Conservation (phyloP, 2,797 vertebrate species). For the Kryptopterus vitreolus region DNA sequence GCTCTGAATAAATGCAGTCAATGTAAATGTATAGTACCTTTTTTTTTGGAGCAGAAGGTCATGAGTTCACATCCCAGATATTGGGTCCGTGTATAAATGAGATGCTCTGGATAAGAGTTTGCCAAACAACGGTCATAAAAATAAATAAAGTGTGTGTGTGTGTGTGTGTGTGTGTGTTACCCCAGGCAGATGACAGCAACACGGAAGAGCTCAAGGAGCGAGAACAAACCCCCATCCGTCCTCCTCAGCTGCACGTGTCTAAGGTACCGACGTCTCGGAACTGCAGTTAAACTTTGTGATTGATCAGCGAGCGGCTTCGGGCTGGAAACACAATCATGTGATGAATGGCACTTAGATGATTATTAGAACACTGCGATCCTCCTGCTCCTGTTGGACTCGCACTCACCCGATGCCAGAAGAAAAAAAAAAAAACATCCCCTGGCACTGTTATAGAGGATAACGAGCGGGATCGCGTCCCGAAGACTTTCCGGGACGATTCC, state of each 20-base stretch:
- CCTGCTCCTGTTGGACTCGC: not conserved
- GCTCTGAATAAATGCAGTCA: no score
- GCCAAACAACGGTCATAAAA: no score
- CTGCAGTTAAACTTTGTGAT: not conserved
- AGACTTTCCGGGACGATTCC: conserved; percentile 42
- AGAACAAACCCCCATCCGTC: not conserved
- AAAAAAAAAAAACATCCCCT: no score
- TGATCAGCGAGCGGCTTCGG: not conserved
- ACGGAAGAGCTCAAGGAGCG: not conserved
- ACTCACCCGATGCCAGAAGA: not conserved
- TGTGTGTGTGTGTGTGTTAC: not conserved
- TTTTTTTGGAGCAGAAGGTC: no score
- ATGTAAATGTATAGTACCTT: no score
- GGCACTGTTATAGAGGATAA: not conserved
- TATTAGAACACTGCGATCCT: not conserved
- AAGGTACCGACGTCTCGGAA: conserved; percentile 54
- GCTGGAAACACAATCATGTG: not conserved
- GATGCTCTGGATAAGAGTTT: no score
- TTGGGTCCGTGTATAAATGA: no score
- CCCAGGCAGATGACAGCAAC: conserved; percentile 13
- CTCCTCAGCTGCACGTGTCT: conserved; percentile 44
- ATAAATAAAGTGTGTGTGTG: not conserved
- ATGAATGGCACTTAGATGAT: not conserved
- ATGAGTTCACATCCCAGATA: no score
- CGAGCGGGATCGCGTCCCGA: not conserved